Evolutionary conservation across 2,113 vertebrate species (phyloP).

Genomic region (Lathamus discolor): DNA sequence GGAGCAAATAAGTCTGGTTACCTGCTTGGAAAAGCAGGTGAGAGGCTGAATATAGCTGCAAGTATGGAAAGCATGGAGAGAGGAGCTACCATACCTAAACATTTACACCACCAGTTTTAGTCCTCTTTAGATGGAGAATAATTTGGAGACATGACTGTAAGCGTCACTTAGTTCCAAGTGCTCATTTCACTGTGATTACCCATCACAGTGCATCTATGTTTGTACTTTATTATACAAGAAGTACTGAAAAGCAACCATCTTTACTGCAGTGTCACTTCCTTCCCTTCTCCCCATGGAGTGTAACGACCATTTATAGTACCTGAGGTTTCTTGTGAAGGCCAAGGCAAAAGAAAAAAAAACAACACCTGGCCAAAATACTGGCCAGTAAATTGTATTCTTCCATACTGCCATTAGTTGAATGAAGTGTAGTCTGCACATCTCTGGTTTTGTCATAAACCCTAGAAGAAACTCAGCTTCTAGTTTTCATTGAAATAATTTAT

Average conservation of each 20-base stretch:
- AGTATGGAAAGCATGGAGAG: background rate
- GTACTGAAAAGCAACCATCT: background rate
- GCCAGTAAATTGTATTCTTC: background rate
- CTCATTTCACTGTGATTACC: background rate
- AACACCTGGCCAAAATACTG: background rate
- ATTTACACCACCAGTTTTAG: background rate
- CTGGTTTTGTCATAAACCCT: background rate
- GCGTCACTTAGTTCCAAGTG: background rate
- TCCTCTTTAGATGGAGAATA: background rate
- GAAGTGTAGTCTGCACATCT: background rate
- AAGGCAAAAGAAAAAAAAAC: background rate
- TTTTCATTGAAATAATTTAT: background rate
- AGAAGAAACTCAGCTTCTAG: background rate
- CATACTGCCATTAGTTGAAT: background rate
- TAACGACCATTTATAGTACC: background rate
- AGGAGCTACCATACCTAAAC: background rate
- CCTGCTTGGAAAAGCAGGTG: background rate
- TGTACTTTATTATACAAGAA: background rate
- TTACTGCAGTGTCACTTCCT: background rate
- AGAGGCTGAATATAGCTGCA: background rate
- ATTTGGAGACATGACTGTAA: background rate
- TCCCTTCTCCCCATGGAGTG: accelerated
- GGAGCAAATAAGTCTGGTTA: background rate
- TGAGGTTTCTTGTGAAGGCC: background rate
- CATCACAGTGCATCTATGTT: background rate